These are phyloP conservation scores for Kryphioiulus occultus DNA, from an alignment of 2,888 invertebrate genomes.

Conservation along the genomic window DNA sequence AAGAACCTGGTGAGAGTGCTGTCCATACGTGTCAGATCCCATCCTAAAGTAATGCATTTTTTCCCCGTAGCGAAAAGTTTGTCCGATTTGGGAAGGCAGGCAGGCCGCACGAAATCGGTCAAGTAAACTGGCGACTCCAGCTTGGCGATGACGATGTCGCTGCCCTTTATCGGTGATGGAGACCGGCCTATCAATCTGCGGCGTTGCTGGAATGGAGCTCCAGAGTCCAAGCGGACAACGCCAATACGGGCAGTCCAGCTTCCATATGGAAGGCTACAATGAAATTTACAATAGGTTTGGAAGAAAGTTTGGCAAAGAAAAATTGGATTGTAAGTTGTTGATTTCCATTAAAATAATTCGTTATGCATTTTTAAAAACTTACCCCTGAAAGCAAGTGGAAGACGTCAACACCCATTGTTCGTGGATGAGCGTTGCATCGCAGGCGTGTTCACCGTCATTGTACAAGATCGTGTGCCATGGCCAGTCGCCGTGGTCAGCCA, in stretches of 20 bases:
- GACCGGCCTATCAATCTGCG: constrained; percentile 77
- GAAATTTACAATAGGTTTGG: not conserved
- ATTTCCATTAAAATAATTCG: not conserved
- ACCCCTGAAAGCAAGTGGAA: constrained; percentile 81
- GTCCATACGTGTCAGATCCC: constrained; percentile 76
- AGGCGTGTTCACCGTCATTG: constrained; percentile 84
- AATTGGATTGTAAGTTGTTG: not conserved
- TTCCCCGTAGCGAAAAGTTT: constrained; percentile 57
- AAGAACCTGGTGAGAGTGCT: not conserved
- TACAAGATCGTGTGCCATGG: constrained; percentile 89
- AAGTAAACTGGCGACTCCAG: constrained; percentile 76
- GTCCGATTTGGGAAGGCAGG: constrained; percentile 74
- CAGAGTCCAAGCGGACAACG: constrained; percentile 73
- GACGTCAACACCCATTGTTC: constrained; percentile 86
- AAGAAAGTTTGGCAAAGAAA: not conserved
- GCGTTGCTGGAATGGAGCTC: constrained; percentile 88
- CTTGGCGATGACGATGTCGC: constrained; percentile 81
- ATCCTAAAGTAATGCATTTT: constrained; percentile 81
- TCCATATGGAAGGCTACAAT: constrained; percentile 77
- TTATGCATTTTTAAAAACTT: constrained; percentile 45
- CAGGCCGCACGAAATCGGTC: constrained; percentile 83
- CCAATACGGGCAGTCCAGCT: constrained; percentile 86
- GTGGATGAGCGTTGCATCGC: constrained; percentile 84
- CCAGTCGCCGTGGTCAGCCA: constrained; percentile 65
- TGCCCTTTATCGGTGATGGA: constrained; percentile 88